phyloP scores from a whole-genome alignment of 2,797 vertebrate genomes.

The Helostoma temminkii region DNA sequence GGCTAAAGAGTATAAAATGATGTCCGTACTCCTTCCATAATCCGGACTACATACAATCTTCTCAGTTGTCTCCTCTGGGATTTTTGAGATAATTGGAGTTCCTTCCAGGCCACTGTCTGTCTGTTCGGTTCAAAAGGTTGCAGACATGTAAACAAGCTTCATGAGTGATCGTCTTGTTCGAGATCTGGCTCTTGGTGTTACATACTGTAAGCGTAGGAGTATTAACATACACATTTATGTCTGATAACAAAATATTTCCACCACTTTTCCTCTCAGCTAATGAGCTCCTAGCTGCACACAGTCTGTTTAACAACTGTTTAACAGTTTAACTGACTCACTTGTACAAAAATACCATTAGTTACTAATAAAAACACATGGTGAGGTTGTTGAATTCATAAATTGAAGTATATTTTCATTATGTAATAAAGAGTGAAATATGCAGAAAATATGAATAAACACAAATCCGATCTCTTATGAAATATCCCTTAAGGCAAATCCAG shows the following conservation, averaged over 20 bases:
- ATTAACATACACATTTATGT: slow-evolving; percentile 14
- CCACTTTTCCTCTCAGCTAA: slow-evolving; percentile 36
- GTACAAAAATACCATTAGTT: slow-evolving; percentile 27
- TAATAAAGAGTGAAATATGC: neutral
- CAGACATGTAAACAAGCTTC: slow-evolving; percentile 41
- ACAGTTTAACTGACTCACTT: too few species aligned
- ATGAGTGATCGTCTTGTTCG: slow-evolving; percentile 47
- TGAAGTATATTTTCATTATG: slow-evolving; percentile 14
- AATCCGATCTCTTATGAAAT: neutral
- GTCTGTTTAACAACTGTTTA: too few species aligned
- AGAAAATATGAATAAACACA: slow-evolving; percentile 17
- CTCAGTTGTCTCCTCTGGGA: slow-evolving; percentile 46
- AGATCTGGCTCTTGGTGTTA: slow-evolving; percentile 27
- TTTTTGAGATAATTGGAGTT: slow-evolving; percentile 68
- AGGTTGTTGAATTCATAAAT: slow-evolving; percentile 16
- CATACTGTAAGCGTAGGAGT: slow-evolving; percentile 15
- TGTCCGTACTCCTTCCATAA: slow-evolving; percentile 1
- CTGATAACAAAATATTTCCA: slow-evolving; percentile 36
- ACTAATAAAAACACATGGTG: slow-evolving; percentile 28
- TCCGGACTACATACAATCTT: neutral
- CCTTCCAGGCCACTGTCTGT: slow-evolving; percentile 48
- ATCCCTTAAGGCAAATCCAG: slow-evolving; percentile 7
- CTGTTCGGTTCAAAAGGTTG: slow-evolving; percentile 48
- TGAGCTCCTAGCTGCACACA: slow-evolving; percentile 36
- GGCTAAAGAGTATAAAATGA: neutral